A percentile compares a stretch with the other conserved stretches of the same genome.
phyloP scores from a whole-genome alignment of 2,888 invertebrate species.

The Polydrusus pterygomalis region DNA sequence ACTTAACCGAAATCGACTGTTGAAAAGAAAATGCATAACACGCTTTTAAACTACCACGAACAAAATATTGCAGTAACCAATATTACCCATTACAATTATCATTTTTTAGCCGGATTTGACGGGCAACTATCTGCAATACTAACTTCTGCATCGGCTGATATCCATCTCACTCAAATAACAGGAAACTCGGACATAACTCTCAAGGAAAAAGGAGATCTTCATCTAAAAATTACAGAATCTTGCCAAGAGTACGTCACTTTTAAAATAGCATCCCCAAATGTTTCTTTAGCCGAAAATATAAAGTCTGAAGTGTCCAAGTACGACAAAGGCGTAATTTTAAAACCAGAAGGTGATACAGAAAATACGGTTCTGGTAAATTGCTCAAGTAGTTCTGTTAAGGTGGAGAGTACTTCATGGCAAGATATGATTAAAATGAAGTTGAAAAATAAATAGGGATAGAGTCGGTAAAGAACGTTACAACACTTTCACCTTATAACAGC shows the following conservation, averaged over 20 bases:
- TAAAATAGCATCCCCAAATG: slow-evolving; percentile 58
- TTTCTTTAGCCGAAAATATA: slow-evolving; percentile 56
- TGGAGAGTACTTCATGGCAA: slow-evolving; percentile 63
- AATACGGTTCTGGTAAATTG: slow-evolving; percentile 59
- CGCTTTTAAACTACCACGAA: too few species aligned
- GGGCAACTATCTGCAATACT: slow-evolving; percentile 66
- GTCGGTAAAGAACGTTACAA: background rate
- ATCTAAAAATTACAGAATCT: slow-evolving; percentile 64
- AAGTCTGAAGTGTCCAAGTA: slow-evolving; percentile 52
- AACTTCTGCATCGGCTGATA: slow-evolving; percentile 64
- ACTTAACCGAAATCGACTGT: too few species aligned
- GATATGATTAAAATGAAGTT: slow-evolving; percentile 62
- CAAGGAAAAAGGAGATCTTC: slow-evolving; percentile 62
- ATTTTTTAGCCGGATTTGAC: slow-evolving; percentile 68
- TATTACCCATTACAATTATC: background rate
- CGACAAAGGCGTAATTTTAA: slow-evolving; percentile 51
- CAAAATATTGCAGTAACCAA: too few species aligned
- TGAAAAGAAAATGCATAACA: too few species aligned
- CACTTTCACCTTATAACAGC: background rate
- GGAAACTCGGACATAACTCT: slow-evolving; percentile 65
- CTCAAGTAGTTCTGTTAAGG: slow-evolving; percentile 58
- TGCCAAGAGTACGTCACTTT: slow-evolving; percentile 63
- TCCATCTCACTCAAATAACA: slow-evolving; percentile 67
- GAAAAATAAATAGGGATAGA: slow-evolving; percentile 50
- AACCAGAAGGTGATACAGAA: slow-evolving; percentile 54